A percentile compares a stretch with the other conserved stretches of the same genome.
phyloP scores from a whole-genome alignment of 2,113 vertebrate species.

The Leucosticte australis region DNA sequence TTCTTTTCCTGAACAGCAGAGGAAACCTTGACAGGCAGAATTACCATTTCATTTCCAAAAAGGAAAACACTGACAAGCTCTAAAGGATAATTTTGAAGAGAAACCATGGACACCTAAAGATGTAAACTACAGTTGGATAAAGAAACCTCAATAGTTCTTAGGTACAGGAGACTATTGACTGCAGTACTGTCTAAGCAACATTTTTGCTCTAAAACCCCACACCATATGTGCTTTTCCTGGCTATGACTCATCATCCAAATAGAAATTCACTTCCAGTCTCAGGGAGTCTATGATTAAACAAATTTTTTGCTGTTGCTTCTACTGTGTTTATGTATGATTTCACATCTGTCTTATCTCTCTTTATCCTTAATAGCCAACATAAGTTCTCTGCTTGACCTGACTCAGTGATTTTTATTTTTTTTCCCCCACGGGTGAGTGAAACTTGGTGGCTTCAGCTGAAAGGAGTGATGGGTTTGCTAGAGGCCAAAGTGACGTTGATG shows the following conservation, averaged over 20 bases:
- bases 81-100: constrained; percentile 39
- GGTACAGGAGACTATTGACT: neutral
- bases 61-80: neutral
- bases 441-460: constrained; percentile 3
- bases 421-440: neutral
- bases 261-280: neutral
- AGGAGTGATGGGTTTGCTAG: neutral
- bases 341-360: neutral
- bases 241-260: neutral
- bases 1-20: neutral
- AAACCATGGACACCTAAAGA: constrained; percentile 27
- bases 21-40: constrained; percentile 21
- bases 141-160: neutral
- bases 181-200: neutral
- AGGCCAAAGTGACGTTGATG: constrained; percentile 38
- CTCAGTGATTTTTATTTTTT: neutral
- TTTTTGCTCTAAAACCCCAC: neutral
- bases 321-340: neutral
- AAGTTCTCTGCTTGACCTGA: neutral
- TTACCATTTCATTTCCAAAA: neutral
- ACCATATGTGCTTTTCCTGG: neutral
- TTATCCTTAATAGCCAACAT: neutral
- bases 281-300: neutral
- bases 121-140: neutral
- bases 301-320: neutral